phyloP scores from a whole-genome alignment of 2,888 invertebrate genomes.

The Galerucella pusilla region DNA sequence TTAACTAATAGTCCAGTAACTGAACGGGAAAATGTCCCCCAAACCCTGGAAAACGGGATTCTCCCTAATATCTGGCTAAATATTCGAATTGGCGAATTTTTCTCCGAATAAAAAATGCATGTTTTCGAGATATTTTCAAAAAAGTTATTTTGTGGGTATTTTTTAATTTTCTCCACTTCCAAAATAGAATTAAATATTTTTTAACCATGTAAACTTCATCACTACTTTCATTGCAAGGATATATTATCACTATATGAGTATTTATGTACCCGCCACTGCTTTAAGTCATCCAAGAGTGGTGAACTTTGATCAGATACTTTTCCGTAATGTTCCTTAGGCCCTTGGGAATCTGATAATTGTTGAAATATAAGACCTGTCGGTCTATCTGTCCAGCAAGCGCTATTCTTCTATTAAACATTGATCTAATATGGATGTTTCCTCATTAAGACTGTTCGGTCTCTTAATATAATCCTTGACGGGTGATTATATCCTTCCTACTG shows the following conservation, averaged over 20 bases:
- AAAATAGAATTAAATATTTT: no score
- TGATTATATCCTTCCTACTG: conserved; percentile 13
- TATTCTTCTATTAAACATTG: conserved; percentile 53
- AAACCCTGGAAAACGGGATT: no score
- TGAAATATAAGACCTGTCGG: conserved; percentile 62
- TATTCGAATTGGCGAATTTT: no score
- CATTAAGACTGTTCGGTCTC: conserved; percentile 49
- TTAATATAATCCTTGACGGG: conserved; percentile 43
- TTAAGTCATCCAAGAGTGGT: conserved; percentile 53
- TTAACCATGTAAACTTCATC: no score
- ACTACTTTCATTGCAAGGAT: not conserved
- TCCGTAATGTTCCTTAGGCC: conserved; percentile 51
- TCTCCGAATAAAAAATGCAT: no score
- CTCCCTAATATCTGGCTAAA: no score
- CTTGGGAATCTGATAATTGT: conserved; percentile 62
- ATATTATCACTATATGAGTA: not conserved
- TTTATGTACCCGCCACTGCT: conserved; percentile 47
- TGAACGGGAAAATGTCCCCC: no score
- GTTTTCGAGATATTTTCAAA: no score
- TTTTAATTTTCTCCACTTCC: no score
- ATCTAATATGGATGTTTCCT: conserved; percentile 55
- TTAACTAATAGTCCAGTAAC: no score
- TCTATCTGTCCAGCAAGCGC: conserved; percentile 57
- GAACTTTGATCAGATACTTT: conserved; percentile 49
- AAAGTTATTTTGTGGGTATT: no score